Evolutionary conservation across 2,797 vertebrate species (phyloP).

Genomic region (Ptychadena robeensis): DNA sequence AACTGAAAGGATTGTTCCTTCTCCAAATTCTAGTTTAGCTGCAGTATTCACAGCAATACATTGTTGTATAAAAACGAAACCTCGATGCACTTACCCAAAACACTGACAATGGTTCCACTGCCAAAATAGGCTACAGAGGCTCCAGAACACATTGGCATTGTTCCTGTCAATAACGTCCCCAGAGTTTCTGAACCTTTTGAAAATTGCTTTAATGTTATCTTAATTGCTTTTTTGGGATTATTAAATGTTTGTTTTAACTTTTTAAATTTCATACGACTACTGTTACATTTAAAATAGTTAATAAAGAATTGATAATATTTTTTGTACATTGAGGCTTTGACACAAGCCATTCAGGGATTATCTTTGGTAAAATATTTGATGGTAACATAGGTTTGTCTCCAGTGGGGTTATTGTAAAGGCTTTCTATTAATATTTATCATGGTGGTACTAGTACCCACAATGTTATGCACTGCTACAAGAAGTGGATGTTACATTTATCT

Average conservation of each 20-base stretch:
- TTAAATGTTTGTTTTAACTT: no score
- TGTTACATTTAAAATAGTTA: no score
- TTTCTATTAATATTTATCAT: slow-evolving; percentile 77
- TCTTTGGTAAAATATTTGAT: background rate
- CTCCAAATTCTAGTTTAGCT: slow-evolving; percentile 44
- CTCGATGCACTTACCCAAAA: slow-evolving; percentile 60
- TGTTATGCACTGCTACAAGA: slow-evolving; percentile 85
- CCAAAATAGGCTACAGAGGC: slow-evolving; percentile 52
- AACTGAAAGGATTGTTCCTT: slow-evolving; percentile 30
- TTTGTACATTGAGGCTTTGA: background rate
- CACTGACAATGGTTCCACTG: slow-evolving; percentile 34
- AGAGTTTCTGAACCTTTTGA: no score
- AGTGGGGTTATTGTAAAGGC: slow-evolving; percentile 86
- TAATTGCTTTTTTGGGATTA: no score
- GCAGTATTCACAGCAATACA: slow-evolving; percentile 26
- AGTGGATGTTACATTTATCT: slow-evolving; percentile 62
- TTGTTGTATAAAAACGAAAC: slow-evolving; percentile 10
- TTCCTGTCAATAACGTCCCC: background rate
- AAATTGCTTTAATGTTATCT: no score
- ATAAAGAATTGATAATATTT: background rate
- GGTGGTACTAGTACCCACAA: slow-evolving; percentile 87
- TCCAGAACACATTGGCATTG: slow-evolving; percentile 16
- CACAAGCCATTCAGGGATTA: background rate
- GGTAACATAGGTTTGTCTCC: no score
- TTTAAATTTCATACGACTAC: background rate